Conservation (phyloP, 1,140 invertebrate genomes). For the Hypothenemus hampei region DNA sequence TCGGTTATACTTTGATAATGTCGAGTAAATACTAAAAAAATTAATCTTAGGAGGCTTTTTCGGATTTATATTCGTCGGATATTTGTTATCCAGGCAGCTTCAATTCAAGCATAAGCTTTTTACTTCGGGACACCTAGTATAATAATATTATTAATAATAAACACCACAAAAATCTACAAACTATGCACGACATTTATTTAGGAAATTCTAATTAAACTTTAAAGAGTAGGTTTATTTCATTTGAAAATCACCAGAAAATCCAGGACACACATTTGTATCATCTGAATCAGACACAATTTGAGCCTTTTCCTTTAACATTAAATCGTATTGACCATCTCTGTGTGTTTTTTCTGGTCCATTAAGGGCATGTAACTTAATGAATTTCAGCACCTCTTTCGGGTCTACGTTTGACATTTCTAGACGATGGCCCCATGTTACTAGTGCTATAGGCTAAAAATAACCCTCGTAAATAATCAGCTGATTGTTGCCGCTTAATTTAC, state of each 20-base stretch:
- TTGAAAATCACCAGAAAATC: background rate
- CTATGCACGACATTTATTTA: background rate
- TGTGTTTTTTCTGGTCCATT: constrained; percentile 59
- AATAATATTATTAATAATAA: no score
- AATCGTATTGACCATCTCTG: constrained; percentile 58
- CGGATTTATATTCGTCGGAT: no score
- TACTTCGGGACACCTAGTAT: no score
- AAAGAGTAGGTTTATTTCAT: no score
- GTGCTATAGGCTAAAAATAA: constrained; percentile 62
- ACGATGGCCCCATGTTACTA: constrained; percentile 72
- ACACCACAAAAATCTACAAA: no score
- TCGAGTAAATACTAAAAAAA: no score
- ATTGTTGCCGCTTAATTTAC: background rate
- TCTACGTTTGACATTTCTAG: constrained; percentile 69
- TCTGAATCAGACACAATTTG: constrained; percentile 49
- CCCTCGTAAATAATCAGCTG: background rate
- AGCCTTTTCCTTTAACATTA: constrained; percentile 44
- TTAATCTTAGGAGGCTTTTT: no score
- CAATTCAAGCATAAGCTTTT: no score
- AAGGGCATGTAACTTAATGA: constrained; percentile 64
- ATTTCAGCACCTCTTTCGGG: constrained; percentile 51
- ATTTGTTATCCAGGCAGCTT: no score
- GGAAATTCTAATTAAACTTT: no score
- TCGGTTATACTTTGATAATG: no score
- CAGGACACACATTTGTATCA: constrained; percentile 52